phyloP scores from a whole-genome alignment of 2,113 vertebrate species.

The Trematomus loennbergii region DNA sequence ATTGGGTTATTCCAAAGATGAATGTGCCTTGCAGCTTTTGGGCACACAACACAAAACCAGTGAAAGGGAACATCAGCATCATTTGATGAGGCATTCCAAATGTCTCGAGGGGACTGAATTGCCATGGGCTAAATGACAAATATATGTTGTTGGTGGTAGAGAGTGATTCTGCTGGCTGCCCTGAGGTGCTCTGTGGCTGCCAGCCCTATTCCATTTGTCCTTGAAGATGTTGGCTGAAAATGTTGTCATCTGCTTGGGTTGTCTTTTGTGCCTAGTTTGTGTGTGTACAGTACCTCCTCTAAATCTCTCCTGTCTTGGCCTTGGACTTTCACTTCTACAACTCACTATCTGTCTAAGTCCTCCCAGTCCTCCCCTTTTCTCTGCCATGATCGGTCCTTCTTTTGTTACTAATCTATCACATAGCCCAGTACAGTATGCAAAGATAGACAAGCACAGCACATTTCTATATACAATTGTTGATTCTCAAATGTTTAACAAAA shows the following conservation, averaged over 20 bases:
- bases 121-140: conserved; percentile 83
- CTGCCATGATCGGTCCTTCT: not conserved
- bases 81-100: conserved; percentile 84
- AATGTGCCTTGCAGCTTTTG: conserved; percentile 83
- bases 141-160: conserved; percentile 78
- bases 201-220: conserved; percentile 80
- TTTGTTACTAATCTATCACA: not conserved
- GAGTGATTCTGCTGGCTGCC: conserved; percentile 77
- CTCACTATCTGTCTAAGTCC: not conserved
- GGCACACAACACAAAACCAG: conserved; percentile 85
- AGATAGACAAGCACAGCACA: conserved; percentile 5
- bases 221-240: conserved; percentile 82
- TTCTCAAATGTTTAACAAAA: not conserved
- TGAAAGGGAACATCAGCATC: conserved; percentile 84
- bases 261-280: conserved; percentile 67
- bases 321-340: conserved; percentile 38
- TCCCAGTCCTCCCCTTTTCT: not conserved
- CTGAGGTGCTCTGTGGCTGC: conserved; percentile 73
- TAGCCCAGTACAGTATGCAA: not conserved
- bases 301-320: conserved; percentile 30
- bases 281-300: conserved; percentile 52
- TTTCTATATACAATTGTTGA: not conserved
- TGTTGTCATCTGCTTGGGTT: conserved; percentile 75
- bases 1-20: conserved; percentile 85
- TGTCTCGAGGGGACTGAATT: conserved; percentile 77